Evolutionary conservation across 2,888 invertebrate genomes (phyloP), one percentile per base, ranked within the genome.

Genomic region (Hydrotaea diabolus): DNA sequence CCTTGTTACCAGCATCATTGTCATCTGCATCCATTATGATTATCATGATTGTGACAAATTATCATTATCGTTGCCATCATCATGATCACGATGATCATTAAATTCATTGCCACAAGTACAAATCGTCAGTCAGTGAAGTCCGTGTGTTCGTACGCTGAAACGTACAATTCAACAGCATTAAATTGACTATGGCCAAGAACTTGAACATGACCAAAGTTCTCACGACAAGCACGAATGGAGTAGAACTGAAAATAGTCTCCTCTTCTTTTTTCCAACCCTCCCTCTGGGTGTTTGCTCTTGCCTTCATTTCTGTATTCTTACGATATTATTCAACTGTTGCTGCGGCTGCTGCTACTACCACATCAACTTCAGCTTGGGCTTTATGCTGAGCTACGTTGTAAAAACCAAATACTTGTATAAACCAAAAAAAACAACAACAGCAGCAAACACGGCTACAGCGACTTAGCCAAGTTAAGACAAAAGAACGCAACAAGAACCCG

Each of bases 171-270:
- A 36, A 71, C 74, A 77, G 82, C 82, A 82, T 82, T 80, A 82
- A 85, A 85, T 85, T 86, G 82, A 85, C 82, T 82, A 82, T 86
- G 86, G 85, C 88, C 87, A 87, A 86, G 88, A 88, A 88, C 87
- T 88, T 88, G 87, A 88, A 87, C 86, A 86, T 86, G 86, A 81
- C 87, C 85, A 87, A 87, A 87, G 85, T 85, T 86, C 86, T 86
- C 84, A 87, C 86, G 86, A 86, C 85, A 76, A 81, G 75, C 79
- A 81, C 83, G 77, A 77, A 82, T 39, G 46, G 46, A 69, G 57
- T 62, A 53, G 23, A 64, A 62, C 62, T 64, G 23, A 43, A 62
- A 49, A 66, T 36, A 59, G 46, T 46, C 69, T 69, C 23, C 46
- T 46, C 69, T 43, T 66, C 43, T 66, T 31, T 7, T 31, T 31